Percentiles rank a stretch among this genome's conserved stretches.
These are phyloP conservation scores for Cataglyphis livida DNA, from an alignment of 2,888 invertebrate genomes.

Conservation along the genomic window DNA sequence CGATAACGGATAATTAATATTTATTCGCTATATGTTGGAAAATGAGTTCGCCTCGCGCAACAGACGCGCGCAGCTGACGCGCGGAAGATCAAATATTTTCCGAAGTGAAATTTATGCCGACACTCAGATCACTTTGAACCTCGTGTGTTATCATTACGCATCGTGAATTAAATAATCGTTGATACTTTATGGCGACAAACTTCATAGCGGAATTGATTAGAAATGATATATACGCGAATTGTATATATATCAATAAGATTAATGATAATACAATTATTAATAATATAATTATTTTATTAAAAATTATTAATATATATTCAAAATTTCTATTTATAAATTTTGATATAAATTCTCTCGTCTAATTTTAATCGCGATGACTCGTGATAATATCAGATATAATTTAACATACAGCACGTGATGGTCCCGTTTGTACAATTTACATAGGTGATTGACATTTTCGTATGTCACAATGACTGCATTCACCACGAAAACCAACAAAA, in stretches of 20 bases:
- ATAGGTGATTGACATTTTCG: conserved; percentile 66
- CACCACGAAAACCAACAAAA: conserved; percentile 63
- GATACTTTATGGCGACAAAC: conserved; percentile 19
- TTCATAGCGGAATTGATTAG: conserved; percentile 7
- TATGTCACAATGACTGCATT: conserved; percentile 58
- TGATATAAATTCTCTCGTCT: not conserved
- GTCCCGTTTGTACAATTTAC: conserved; percentile 62
- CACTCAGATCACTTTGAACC: conserved; percentile 32
- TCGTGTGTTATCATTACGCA: conserved; percentile 12
- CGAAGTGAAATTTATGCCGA: conserved; percentile 45
- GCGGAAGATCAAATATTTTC: conserved; percentile 52
- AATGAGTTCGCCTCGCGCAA: conserved; percentile 47
- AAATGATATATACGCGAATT: not conserved
- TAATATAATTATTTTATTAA: not conserved
- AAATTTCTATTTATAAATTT: not conserved
- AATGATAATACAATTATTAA: not conserved
- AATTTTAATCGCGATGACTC: conserved; percentile 26
- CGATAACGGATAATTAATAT: conserved; percentile 70
- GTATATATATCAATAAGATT: not conserved
- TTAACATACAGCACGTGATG: conserved; percentile 57
- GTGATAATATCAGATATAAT: conserved; percentile 46
- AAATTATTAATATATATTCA: not conserved
- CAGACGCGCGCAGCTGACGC: not conserved
- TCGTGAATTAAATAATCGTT: conserved; percentile 42
- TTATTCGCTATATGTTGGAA: conserved; percentile 62